Evolutionary conservation across 2,797 vertebrate genomes (phyloP).

Genomic region (Anniella stebbinsi): DNA sequence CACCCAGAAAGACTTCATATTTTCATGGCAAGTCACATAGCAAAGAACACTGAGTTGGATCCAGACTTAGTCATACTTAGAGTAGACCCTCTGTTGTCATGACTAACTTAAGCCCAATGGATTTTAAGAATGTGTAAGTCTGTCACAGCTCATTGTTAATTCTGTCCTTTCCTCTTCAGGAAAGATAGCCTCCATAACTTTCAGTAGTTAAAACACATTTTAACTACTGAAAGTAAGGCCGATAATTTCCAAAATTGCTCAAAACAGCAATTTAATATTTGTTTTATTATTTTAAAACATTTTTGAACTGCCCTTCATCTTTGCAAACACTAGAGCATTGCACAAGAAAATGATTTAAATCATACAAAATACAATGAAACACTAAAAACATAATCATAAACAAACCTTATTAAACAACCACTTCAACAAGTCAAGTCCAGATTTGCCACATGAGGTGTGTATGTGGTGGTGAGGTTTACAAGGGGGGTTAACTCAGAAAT

Average conservation of each 20-base stretch:
- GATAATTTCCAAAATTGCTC: not conserved
- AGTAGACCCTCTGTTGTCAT: not conserved
- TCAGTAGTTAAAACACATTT: constrained; percentile 45
- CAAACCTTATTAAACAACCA: constrained; percentile 52
- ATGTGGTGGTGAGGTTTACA: no score
- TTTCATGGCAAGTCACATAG: constrained; percentile 42
- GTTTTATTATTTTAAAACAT: constrained; percentile 7
- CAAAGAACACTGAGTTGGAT: constrained; percentile 32
- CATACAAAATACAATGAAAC: not conserved
- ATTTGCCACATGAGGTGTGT: constrained; percentile 49
- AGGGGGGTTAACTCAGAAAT: not conserved
- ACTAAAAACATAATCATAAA: not conserved
- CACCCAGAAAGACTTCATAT: constrained; percentile 7
- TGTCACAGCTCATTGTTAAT: not conserved
- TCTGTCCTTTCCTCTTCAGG: constrained; percentile 61
- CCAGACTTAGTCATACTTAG: not conserved
- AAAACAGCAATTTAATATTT: constrained; percentile 27
- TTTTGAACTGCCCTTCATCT: not conserved
- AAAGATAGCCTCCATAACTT: constrained; percentile 63
- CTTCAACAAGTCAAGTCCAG: constrained; percentile 65
- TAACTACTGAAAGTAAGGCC: not conserved
- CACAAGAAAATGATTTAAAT: not conserved
- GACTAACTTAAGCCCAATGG: not conserved
- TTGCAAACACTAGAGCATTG: not conserved
- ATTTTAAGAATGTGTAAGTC: not conserved